Evolutionary conservation across 2,113 vertebrate species (phyloP).

Genomic region (Coptodon bakossiorum): DNA sequence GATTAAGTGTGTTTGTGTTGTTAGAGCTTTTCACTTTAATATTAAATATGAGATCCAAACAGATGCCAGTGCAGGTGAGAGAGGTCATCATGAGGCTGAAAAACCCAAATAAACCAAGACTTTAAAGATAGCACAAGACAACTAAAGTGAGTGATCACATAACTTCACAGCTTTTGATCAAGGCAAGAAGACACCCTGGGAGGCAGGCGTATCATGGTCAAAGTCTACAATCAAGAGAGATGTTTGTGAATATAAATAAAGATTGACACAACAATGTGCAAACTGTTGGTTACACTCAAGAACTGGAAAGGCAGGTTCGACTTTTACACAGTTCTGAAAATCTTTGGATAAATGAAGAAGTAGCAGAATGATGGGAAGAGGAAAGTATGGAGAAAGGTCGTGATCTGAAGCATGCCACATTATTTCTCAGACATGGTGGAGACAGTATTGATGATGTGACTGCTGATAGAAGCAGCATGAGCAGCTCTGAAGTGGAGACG

Average conservation of each 20-base stretch:
- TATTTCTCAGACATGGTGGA: neutral
- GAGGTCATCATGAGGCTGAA: neutral
- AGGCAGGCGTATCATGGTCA: too few species aligned
- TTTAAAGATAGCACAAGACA: neutral
- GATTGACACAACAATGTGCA: too few species aligned
- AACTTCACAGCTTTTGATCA: rapidly evolving
- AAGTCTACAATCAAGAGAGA: too few species aligned
- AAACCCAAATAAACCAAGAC: neutral
- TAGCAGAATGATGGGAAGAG: neutral
- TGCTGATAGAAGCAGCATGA: neutral
- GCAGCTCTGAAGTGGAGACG: too few species aligned
- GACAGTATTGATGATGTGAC: neutral
- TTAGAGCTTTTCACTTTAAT: neutral
- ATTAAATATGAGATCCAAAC: neutral
- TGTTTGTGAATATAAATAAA: too few species aligned
- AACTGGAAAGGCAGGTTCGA: too few species aligned
- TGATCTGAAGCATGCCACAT: neutral
- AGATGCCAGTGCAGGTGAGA: neutral
- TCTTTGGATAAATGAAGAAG: neutral
- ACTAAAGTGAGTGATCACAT: neutral
- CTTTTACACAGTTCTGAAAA: too few species aligned
- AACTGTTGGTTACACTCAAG: too few species aligned
- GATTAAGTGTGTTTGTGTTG: rapidly evolving
- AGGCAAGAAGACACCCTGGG: neutral
- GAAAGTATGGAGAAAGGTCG: neutral